Evolutionary conservation across 1,140 invertebrate genomes (phyloP).

Genomic region (Drosophila subobscura): DNA sequence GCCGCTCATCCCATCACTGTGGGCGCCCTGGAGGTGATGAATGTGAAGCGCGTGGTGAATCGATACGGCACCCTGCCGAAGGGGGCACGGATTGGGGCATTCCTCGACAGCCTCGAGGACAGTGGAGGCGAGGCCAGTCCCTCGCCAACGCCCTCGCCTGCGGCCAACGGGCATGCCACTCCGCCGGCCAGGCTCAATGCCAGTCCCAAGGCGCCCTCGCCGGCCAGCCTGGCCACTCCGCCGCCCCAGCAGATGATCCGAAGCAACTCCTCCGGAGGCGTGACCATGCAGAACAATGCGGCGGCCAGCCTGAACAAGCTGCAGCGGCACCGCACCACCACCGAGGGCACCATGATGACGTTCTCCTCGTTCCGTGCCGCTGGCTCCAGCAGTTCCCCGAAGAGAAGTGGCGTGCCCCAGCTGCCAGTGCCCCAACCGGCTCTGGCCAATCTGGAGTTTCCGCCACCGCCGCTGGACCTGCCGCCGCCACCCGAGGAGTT

Average conservation of each 20-base stretch:
- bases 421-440: slow-evolving; percentile 83
- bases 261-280: slow-evolving; percentile 92
- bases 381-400: slow-evolving; percentile 84
- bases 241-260: slow-evolving; percentile 89
- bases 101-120: slow-evolving; percentile 93
- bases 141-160: slow-evolving; percentile 30
- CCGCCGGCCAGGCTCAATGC: slow-evolving; percentile 33
- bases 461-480: slow-evolving; percentile 89
- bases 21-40: slow-evolving; percentile 96
- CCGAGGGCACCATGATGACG: slow-evolving; percentile 83
- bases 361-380: slow-evolving; percentile 84
- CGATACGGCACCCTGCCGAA: slow-evolving; percentile 98
- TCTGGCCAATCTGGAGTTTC: slow-evolving; percentile 92
- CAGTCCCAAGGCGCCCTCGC: slow-evolving; percentile 59
- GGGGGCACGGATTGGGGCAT: slow-evolving; percentile 96
- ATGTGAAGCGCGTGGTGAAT: slow-evolving; percentile 97
- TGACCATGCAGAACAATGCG: slow-evolving; percentile 86
- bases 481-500: slow-evolving; percentile 90
- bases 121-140: slow-evolving; percentile 27
- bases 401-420: slow-evolving; percentile 78
- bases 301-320: slow-evolving; percentile 84
- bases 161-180: slow-evolving; percentile 65
- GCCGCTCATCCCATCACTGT: slow-evolving; percentile 85
- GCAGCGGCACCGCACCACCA: slow-evolving; percentile 84
- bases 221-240: slow-evolving; percentile 84